phyloP scores from a whole-genome alignment of 2,797 vertebrate species.

The Lagodon rhomboides region DNA sequence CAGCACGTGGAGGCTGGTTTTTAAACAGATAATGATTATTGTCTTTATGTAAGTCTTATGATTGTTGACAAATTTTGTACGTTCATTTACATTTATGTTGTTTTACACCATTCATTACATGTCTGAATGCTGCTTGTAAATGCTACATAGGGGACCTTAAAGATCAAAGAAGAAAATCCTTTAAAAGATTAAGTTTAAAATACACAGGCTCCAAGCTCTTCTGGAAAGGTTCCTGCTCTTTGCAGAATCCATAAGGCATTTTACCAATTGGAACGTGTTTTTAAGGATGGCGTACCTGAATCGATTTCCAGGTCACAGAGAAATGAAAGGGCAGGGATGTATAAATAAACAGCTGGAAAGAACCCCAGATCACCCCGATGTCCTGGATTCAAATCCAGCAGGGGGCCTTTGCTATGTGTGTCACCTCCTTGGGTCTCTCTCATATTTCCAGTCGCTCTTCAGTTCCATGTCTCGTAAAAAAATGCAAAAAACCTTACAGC shows the following conservation, averaged over 20 bases:
- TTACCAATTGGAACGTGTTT: conserved; percentile 11
- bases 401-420: conserved; percentile 13
- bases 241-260: conserved; percentile 12
- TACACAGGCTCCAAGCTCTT: neutral
- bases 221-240: conserved; percentile 16
- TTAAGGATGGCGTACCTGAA: conserved; percentile 7
- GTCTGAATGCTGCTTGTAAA: no score
- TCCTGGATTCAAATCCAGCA: conserved; percentile 29
- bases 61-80: neutral
- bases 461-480: neutral
- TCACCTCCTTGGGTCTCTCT: neutral
- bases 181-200: neutral
- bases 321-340: conserved; percentile 18
- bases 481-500: neutral
- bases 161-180: no score
- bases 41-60: neutral
- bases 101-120: neutral
- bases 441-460: neutral
- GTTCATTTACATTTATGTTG: neutral
- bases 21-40: neutral
- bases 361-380: neutral
- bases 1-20: neutral
- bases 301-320: conserved; percentile 35
- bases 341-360: conserved; percentile 43
- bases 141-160: neutral